Conservation (phyloP, 2,113 vertebrate genomes). For the Ginglymostoma cirratum region DNA sequence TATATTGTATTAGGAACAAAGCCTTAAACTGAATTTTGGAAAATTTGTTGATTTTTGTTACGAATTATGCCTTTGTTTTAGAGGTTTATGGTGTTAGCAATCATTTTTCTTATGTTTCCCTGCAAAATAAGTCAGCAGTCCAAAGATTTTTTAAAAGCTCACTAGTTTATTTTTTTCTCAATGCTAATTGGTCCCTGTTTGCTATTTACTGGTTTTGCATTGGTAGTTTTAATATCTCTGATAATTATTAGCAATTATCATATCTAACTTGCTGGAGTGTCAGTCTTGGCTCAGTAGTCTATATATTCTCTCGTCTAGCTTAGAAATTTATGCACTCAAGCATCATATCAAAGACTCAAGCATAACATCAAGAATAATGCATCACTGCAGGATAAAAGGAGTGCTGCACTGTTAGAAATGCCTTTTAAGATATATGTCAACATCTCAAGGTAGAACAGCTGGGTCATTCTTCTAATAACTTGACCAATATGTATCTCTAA, state of each 20-base stretch:
- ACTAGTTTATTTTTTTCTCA: neutral
- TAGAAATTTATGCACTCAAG: neutral
- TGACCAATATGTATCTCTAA: neutral
- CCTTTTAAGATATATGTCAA: too few relatives aligned
- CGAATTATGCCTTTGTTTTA: neutral
- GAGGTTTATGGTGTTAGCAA: neutral
- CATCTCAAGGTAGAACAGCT: neutral
- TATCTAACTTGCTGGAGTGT: neutral
- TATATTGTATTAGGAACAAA: neutral
- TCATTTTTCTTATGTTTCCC: neutral
- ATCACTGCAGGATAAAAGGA: neutral
- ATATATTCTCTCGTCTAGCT: neutral
- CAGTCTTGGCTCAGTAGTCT: neutral
- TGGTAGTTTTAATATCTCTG: neutral
- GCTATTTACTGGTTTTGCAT: neutral
- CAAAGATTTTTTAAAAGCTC: neutral
- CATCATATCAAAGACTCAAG: neutral
- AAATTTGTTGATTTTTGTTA: neutral
- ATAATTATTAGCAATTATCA: neutral
- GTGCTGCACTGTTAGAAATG: neutral
- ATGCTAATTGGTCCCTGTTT: neutral
- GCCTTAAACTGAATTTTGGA: neutral
- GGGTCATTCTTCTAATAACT: too few relatives aligned
- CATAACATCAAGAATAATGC: neutral
- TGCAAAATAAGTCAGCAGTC: neutral